These are phyloP conservation scores for Ganaspis brasiliensis DNA, from an alignment of 2,888 invertebrate species.

Conservation along the genomic window DNA sequence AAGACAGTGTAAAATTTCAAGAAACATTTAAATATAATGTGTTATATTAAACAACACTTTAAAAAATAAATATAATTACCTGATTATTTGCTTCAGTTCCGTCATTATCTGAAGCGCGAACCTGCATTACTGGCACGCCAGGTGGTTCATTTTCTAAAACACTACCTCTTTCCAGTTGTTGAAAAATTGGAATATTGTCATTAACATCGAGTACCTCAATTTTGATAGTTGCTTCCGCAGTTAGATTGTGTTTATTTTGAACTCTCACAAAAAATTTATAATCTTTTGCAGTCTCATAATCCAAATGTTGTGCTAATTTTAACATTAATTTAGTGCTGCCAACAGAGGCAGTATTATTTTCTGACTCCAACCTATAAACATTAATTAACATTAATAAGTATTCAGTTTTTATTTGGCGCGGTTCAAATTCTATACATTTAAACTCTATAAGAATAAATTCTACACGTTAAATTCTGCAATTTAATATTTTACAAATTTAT, in stretches of 20 bases:
- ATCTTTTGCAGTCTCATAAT: constrained; percentile 92
- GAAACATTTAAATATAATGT: neutral
- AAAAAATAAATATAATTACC: constrained; percentile 74
- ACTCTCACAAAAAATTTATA: constrained; percentile 92
- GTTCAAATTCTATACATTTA: no score
- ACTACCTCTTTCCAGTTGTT: constrained; percentile 90
- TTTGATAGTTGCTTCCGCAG: constrained; percentile 89
- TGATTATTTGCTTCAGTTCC: constrained; percentile 92
- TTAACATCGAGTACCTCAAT: constrained; percentile 93
- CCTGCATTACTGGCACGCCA: constrained; percentile 93
- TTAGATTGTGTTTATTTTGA: constrained; percentile 90
- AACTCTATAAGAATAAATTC: no score
- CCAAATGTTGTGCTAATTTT: constrained; percentile 88
- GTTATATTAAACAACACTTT: neutral
- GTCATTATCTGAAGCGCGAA: constrained; percentile 92
- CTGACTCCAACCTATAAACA: constrained; percentile 82
- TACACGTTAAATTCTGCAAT: no score
- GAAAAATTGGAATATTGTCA: constrained; percentile 94
- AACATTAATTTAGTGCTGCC: no score
- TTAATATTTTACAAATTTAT: no score
- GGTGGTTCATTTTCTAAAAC: constrained; percentile 92
- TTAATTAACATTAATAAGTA: neutral
- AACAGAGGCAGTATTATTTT: constrained; percentile 87
- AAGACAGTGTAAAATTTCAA: neutral
- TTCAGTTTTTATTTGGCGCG: no score